These are phyloP conservation scores for Alitta virens DNA, from an alignment of 2,888 invertebrate species.

Conservation along the genomic window DNA sequence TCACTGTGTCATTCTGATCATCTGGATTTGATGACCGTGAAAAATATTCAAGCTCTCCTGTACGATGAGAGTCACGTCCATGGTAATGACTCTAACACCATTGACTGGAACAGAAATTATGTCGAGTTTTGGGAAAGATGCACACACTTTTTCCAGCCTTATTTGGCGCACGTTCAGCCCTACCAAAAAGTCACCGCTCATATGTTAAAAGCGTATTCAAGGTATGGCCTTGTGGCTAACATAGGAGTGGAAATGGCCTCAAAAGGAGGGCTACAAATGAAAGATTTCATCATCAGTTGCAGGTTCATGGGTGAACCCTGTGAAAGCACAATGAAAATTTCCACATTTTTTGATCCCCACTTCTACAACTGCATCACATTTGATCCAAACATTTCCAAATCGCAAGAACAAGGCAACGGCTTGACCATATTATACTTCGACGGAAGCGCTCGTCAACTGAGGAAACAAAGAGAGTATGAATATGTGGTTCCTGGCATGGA, in stretches of 20 bases:
- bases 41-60: constrained; percentile 19
- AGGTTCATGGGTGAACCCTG: constrained; percentile 31
- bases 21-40: constrained; percentile 26
- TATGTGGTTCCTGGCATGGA: constrained; percentile 16
- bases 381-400: constrained; percentile 25
- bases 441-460: constrained; percentile 30
- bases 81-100: neutral
- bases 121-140: constrained; percentile 10
- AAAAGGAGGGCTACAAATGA: constrained; percentile 24
- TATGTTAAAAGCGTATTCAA: constrained; percentile 27
- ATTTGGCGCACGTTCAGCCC: constrained; percentile 1
- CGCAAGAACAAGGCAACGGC: constrained; percentile 32
- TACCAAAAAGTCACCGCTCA: constrained; percentile 6
- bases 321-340: constrained; percentile 25
- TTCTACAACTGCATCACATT: constrained; percentile 36
- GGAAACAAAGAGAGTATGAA: neutral
- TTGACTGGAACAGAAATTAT: constrained; percentile 5
- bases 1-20: constrained; percentile 32
- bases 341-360: constrained; percentile 30
- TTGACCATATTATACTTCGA: constrained; percentile 30
- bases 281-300: constrained; percentile 32
- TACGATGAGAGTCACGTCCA: too few species aligned
- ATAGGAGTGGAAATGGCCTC: constrained; percentile 26
- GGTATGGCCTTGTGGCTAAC: constrained; percentile 31
- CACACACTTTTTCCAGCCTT: constrained; percentile 10